A percentile compares a stretch with the other conserved stretches of the same genome.
Conservation (phyloP, 2,888 invertebrate genomes). For the Chydorus sphaericus region DNA sequence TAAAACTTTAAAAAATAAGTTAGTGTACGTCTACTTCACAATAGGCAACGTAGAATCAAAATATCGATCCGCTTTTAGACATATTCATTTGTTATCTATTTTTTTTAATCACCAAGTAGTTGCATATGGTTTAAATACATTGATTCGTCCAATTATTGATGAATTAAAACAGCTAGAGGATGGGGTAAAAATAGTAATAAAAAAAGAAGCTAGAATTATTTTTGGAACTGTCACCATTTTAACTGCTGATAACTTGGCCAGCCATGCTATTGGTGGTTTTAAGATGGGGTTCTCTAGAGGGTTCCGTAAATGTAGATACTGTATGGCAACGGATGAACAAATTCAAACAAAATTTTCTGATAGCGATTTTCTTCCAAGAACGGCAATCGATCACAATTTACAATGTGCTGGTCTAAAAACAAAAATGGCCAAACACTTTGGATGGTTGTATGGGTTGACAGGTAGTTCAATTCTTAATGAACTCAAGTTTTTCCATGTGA, state of each 20-base stretch:
- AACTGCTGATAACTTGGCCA: not conserved
- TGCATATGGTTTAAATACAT: not conserved
- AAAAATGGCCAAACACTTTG: not conserved
- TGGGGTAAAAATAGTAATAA: not conserved
- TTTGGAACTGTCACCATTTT: not conserved
- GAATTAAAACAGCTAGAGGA: constrained; percentile 7
- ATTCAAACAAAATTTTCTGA: constrained; percentile 2
- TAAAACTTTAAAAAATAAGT: not conserved
- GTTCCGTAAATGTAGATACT: not conserved
- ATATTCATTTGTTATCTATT: not conserved
- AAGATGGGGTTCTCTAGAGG: not conserved
- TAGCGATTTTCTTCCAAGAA: not conserved
- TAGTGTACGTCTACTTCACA: not conserved
- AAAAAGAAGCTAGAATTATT: not conserved
- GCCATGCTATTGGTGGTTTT: constrained; percentile 3
- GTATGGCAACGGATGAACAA: not conserved
- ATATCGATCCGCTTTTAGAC: not conserved
- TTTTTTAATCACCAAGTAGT: not conserved
- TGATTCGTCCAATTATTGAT: constrained; percentile 4
- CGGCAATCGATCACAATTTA: not conserved
- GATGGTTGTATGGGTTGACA: not conserved
- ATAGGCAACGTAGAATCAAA: too few relatives aligned
- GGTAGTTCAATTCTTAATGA: constrained; percentile 1
- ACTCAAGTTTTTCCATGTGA: not conserved
- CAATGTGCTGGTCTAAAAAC: not conserved